Conservation (phyloP, 1,140 invertebrate genomes). For the Thalassaphorura encarpata region DNA sequence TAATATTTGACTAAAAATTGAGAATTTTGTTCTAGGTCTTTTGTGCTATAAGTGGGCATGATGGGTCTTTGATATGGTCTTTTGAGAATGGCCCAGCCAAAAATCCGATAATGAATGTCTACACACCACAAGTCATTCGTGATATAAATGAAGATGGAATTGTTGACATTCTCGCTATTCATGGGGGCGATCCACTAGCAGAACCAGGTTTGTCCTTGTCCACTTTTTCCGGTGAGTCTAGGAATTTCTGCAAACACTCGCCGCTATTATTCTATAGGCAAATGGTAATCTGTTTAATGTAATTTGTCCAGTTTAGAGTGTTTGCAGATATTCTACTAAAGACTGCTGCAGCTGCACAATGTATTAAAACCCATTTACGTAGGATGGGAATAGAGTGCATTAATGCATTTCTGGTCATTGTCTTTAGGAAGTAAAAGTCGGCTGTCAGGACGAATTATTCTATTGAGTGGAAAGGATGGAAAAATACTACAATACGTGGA, state of each 20-base stretch:
- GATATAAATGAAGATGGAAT: conserved; percentile 63
- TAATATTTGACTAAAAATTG: background rate
- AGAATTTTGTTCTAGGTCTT: conserved; percentile 46
- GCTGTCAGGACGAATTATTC: conserved; percentile 49
- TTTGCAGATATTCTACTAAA: too few species aligned
- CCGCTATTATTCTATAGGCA: too few species aligned
- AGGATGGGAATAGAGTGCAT: background rate
- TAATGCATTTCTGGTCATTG: too few species aligned
- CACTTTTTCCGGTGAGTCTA: too few species aligned
- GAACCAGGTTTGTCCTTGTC: conserved; percentile 38
- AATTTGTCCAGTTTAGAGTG: too few species aligned
- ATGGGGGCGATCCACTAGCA: conserved; percentile 48
- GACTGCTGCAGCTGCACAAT: too few species aligned
- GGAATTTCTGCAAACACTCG: too few species aligned
- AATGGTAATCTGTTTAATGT: too few species aligned
- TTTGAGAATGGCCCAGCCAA: conserved; percentile 38
- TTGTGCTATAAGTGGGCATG: conserved; percentile 53
- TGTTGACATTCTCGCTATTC: conserved; percentile 59
- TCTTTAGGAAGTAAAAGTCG: conserved; percentile 33
- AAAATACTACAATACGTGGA: conserved; percentile 49
- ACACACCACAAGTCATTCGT: conserved; percentile 56
- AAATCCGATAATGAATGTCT: conserved; percentile 45
- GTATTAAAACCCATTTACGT: too few species aligned
- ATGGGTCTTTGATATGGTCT: conserved; percentile 58
- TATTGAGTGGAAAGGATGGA: conserved; percentile 61